A percentile compares a stretch with the other conserved stretches of the same genome.
Conservation (phyloP, 2,797 vertebrate genomes). For the Pteropus rufus region DNA sequence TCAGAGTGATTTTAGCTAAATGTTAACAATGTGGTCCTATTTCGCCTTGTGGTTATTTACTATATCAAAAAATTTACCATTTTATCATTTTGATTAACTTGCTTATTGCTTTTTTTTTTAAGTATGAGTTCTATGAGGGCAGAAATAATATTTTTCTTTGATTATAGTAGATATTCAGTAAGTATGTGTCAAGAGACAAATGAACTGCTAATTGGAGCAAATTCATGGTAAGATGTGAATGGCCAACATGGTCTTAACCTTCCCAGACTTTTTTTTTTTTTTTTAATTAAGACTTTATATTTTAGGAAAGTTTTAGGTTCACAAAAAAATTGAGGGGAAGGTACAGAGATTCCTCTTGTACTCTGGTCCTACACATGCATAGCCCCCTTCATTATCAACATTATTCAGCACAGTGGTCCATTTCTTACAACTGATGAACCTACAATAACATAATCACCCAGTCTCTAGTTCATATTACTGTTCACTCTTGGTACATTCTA, state of each 20-base stretch:
- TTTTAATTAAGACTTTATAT: neutral
- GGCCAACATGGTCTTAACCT: neutral
- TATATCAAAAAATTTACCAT: neutral
- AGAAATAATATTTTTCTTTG: neutral
- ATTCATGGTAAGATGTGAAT: neutral
- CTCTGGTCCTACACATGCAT: fast-evolving
- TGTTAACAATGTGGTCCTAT: neutral
- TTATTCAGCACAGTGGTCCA: neutral
- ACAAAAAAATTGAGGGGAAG: neutral
- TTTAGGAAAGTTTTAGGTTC: neutral
- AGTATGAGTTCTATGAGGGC: neutral
- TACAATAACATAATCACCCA: neutral
- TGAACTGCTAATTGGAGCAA: neutral
- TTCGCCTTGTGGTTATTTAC: neutral
- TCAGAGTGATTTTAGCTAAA: neutral
- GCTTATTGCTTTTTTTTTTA: neutral
- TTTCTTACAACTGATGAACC: neutral
- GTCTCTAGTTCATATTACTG: neutral
- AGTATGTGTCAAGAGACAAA: neutral
- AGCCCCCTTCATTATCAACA: neutral
- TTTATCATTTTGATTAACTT: constrained; percentile 11
- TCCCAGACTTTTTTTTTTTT: neutral
- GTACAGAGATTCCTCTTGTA: neutral
- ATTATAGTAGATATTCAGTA: neutral
- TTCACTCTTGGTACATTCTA: neutral